Conservation (phyloP, 2,888 invertebrate species). For the Nycteola revayana region DNA sequence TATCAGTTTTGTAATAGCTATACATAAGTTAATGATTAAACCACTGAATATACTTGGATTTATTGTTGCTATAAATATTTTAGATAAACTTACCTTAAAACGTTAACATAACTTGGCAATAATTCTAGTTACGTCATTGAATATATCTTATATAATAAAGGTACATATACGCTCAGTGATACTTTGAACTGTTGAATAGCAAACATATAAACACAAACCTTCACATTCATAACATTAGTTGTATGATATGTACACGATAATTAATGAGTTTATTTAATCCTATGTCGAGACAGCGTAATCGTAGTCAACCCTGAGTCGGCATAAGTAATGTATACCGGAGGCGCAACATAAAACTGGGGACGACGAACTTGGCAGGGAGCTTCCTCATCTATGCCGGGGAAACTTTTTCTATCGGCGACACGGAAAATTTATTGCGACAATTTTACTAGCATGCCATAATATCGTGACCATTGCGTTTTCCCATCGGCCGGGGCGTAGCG, state of each 20-base stretch:
- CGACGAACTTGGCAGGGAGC: slow-evolving; percentile 41
- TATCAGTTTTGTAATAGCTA: no score
- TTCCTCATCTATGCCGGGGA: slow-evolving; percentile 34
- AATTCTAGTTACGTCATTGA: no score
- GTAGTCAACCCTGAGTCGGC: slow-evolving; percentile 30
- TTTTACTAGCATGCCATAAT: slow-evolving; percentile 44
- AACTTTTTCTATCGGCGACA: slow-evolving; percentile 65
- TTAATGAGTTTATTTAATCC: slow-evolving; percentile 15
- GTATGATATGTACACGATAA: background rate
- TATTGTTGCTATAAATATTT: no score
- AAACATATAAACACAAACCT: no score
- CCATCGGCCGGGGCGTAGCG: slow-evolving; percentile 20
- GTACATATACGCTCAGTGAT: no score
- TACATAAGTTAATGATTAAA: no score
- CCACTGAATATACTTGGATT: no score
- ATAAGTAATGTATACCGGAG: slow-evolving; percentile 33
- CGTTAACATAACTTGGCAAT: no score
- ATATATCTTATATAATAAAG: no score
- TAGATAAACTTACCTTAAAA: no score
- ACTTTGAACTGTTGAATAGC: no score
- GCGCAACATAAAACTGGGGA: slow-evolving; percentile 33
- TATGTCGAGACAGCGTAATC: slow-evolving; percentile 31
- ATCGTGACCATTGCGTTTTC: slow-evolving; percentile 26
- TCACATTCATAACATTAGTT: no score
- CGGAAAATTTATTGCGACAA: slow-evolving; percentile 59